Evolutionary conservation across 2,113 vertebrate species (phyloP).

Genomic region (Perca flavescens): DNA sequence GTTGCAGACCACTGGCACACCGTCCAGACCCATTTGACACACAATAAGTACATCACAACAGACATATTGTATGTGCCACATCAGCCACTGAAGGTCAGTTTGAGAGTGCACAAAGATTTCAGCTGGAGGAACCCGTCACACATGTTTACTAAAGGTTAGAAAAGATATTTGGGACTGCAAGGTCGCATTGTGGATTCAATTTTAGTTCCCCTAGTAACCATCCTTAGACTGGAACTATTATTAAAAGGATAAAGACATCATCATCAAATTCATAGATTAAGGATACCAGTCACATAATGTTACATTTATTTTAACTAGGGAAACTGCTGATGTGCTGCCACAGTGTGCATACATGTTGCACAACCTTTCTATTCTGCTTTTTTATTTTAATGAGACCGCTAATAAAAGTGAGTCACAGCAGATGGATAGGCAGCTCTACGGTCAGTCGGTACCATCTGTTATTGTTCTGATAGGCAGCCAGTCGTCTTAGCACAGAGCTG

Average conservation of each 20-base stretch:
- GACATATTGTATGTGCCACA: conserved; percentile 29
- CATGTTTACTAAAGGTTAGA: conserved; percentile 28
- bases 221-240: background rate
- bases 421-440: conserved; percentile 54
- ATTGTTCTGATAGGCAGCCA: conserved; percentile 40
- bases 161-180: conserved; percentile 10
- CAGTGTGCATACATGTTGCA: conserved; percentile 50
- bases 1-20: conserved; percentile 43
- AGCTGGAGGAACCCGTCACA: conserved; percentile 33
- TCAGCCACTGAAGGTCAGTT: conserved; percentile 62
- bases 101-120: conserved; percentile 30
- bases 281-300: background rate
- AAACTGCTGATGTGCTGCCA: conserved; percentile 53
- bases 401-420: conserved; percentile 64
- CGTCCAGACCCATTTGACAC: conserved; percentile 51
- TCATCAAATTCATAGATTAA: background rate
- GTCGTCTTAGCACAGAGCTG: conserved; percentile 41
- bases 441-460: conserved; percentile 62
- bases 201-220: background rate
- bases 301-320: background rate
- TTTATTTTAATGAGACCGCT: conserved; percentile 45
- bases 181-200: background rate
- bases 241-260: background rate
- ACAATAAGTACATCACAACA: conserved; percentile 59
- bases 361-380: conserved; percentile 43